Evolutionary conservation across 2,888 invertebrate genomes (phyloP), one percentile per base, ranked within the genome.

Genomic region (Julus scandinavius): DNA sequence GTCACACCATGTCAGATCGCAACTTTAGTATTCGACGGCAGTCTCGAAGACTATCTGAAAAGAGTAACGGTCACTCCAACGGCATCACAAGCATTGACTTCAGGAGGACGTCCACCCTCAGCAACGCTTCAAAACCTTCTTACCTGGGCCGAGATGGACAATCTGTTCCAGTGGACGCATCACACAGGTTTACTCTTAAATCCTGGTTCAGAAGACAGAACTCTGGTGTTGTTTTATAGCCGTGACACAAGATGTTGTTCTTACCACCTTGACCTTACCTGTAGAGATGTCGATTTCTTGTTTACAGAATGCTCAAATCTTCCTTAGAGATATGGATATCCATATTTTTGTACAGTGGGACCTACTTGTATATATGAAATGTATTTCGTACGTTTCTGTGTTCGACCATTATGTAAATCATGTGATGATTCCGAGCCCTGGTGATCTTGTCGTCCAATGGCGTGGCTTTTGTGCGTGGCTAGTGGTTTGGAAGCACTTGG

Each of bases 1-100:
- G 80, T 13, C 80, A 80, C 38, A 80, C 38, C 80, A 80, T 80
- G 80, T 80, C 38, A 29, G 80, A 80, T 3, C 80, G 80, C 38
- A 38, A 38, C 38, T 38, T 80, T 3, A 80, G 80, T 7, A 38
- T 80, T 38, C 80, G 80, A 11, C 80, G 38, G 13, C 80, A 29
- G 20, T 80, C 80, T 13, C 80, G 38, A 9, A 80, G 4, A 4
- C 29, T 80, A 38, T 80, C 80, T 29, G 29, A 80, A 9, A 80
- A 80, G 13, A 80, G 80, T 7, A 80, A 29, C 80, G 38, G 80
- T 1, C 80, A 80, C 38, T 80, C 11, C 80, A 80, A 80, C 29
- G 38, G 80, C 38, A 80, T 4, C 80, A 72, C 3, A 9, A 72
- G 3, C 29, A 6, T 1, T 72, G 72, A 72, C 29, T 72, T 72